These are phyloP conservation scores for Trichomycterus rosablanca DNA, from an alignment of 2,113 vertebrate genomes.

Conservation along the genomic window DNA sequence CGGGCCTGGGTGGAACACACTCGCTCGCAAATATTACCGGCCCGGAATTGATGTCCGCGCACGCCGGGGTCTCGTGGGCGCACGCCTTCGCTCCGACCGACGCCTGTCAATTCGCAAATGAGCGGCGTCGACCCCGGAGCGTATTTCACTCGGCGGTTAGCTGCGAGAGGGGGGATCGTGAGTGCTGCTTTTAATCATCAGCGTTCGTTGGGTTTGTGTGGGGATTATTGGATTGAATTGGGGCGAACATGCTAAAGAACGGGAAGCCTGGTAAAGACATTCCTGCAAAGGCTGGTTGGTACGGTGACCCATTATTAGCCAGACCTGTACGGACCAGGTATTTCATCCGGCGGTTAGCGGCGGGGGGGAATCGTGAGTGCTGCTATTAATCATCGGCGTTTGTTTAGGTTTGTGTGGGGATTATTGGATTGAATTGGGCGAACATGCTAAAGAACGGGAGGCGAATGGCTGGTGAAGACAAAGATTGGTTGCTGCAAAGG, in stretches of 20 bases:
- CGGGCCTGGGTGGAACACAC: slow-evolving; percentile 60
- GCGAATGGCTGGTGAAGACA: no score
- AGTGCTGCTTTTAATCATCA: slow-evolving; percentile 36
- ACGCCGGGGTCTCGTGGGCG: slow-evolving; percentile 40
- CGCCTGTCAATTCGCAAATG: slow-evolving; percentile 42
- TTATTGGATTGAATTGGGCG: slow-evolving; percentile 4
- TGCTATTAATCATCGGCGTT: slow-evolving; percentile 28
- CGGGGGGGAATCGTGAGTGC: slow-evolving; percentile 27
- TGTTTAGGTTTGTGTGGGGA: neutral
- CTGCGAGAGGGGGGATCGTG: slow-evolving; percentile 13
- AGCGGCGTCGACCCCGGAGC: slow-evolving; percentile 50
- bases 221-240: slow-evolving; percentile 8
- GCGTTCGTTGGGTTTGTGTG: neutral
- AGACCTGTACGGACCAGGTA: no score
- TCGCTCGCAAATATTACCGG: slow-evolving; percentile 61
- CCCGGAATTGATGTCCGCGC: slow-evolving; percentile 63
- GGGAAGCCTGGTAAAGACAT: no score
- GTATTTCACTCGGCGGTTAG: slow-evolving; percentile 20
- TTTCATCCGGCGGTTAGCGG: slow-evolving; percentile 16
- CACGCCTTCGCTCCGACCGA: slow-evolving; percentile 15
- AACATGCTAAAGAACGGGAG: slow-evolving; percentile 10
- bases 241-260: slow-evolving; percentile 5
- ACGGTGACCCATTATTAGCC: no score
- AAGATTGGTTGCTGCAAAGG: no score
- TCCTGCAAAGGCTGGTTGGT: no score